Evolutionary conservation across 2,888 invertebrate species (phyloP).

Genomic region (Hoplodrina blanda): DNA sequence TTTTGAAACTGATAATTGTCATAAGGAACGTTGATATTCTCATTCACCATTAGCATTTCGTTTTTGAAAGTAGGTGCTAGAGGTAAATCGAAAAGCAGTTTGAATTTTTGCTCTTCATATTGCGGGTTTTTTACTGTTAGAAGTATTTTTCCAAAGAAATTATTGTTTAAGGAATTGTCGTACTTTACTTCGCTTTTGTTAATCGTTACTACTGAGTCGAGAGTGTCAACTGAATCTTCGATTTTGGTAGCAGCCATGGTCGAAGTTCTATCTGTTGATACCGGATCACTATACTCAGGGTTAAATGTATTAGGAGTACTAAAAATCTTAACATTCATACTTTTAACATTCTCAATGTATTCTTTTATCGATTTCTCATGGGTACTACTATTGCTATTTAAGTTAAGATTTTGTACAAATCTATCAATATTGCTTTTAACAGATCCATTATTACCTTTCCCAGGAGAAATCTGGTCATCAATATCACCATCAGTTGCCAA

Average conservation of each 20-base stretch:
- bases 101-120: conserved; percentile 33
- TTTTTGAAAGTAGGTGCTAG: background rate
- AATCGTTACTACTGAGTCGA: conserved; percentile 16
- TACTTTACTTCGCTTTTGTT: conserved; percentile 21
- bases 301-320: conserved; percentile 24
- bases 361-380: background rate
- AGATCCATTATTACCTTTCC: no score
- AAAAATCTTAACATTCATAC: conserved; percentile 31
- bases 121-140: conserved; percentile 37
- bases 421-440: conserved; percentile 1
- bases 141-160: conserved; percentile 32
- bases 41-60: background rate
- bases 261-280: background rate
- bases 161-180: background rate
- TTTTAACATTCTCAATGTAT: conserved; percentile 29
- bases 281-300: no score
- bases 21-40: conserved; percentile 3
- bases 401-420: conserved; percentile 20
- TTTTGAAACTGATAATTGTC: conserved; percentile 16
- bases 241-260: no score
- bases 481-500: conserved; percentile 47
- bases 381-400: background rate
- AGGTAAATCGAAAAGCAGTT: conserved; percentile 42
- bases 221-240: background rate
- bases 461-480: background rate